Conservation (phyloP, 2,797 vertebrate genomes). For the Fistularia commersonii region DNA sequence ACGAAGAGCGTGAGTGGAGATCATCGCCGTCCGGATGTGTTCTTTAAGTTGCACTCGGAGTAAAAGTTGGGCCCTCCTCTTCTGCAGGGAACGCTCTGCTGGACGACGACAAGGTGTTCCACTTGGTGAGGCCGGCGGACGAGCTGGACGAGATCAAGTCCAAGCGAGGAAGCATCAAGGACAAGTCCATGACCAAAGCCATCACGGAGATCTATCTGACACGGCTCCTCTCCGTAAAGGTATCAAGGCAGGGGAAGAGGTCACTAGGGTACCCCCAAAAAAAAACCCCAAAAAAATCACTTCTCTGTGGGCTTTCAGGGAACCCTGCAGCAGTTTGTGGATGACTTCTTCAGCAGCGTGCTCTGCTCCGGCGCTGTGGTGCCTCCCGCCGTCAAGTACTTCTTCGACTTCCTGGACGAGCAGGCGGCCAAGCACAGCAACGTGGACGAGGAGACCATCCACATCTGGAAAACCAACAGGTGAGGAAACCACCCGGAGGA, state of each 20-base stretch:
- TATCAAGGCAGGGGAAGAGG: slow-evolving; percentile 44
- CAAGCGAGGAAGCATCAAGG: slow-evolving; percentile 94
- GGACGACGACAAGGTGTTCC: slow-evolving; percentile 96
- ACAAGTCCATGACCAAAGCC: slow-evolving; percentile 98
- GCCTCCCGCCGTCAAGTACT: slow-evolving; percentile 96
- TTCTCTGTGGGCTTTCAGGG: slow-evolving; percentile 78
- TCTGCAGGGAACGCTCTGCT: slow-evolving; percentile 89
- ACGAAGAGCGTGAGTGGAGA: slow-evolving; percentile 87
- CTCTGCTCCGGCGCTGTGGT: slow-evolving; percentile 88
- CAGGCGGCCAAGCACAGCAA: slow-evolving; percentile 94
- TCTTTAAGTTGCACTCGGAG: not conserved
- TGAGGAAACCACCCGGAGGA: slow-evolving; percentile 43
- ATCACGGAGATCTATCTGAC: slow-evolving; percentile 99
- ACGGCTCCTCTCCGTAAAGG: slow-evolving; percentile 96
- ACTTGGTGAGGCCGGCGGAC: slow-evolving; percentile 88
- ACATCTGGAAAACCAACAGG: slow-evolving; percentile 99
- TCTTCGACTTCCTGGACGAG: slow-evolving; percentile 98
- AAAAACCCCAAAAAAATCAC: no score
- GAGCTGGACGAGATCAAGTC: slow-evolving; percentile 96
- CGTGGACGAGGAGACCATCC: slow-evolving; percentile 94
- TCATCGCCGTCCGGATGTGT: slow-evolving; percentile 16
- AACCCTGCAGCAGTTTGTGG: slow-evolving; percentile 97
- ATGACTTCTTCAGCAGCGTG: slow-evolving; percentile 95
- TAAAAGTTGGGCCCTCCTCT: not conserved
- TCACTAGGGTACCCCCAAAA: no score